phyloP scores from a whole-genome alignment of 2,888 invertebrate species.

The Acutogordius australiensis region DNA sequence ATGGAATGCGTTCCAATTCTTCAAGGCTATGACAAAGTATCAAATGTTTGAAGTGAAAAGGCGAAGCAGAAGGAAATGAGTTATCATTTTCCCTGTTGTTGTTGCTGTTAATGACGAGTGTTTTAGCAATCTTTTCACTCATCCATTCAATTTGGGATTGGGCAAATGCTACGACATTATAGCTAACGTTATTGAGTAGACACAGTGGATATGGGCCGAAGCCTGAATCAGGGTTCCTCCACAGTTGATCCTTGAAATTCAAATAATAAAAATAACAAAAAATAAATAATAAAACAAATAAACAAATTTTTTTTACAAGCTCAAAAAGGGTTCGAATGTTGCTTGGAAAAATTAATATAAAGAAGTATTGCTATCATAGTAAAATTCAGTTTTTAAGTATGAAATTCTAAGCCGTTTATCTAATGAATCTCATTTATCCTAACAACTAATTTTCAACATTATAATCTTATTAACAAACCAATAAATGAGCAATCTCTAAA shows the following conservation, averaged over 20 bases:
- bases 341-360: too few relatives aligned
- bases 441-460: too few relatives aligned
- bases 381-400: too few relatives aligned
- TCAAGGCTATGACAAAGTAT: constrained; percentile 67
- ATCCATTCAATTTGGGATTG: constrained; percentile 98
- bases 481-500: constrained; percentile 72
- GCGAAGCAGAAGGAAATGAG: constrained; percentile 27
- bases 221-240: constrained; percentile 80
- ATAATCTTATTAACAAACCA: too few relatives aligned
- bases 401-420: too few relatives aligned
- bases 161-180: constrained; percentile 91
- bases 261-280: too few relatives aligned
- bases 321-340: too few relatives aligned
- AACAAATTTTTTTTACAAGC: too few relatives aligned
- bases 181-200: constrained; percentile 73
- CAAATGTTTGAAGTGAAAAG: constrained; percentile 70
- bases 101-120: constrained; percentile 28
- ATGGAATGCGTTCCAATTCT: constrained; percentile 51
- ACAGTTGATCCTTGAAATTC: constrained; percentile 39
- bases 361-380: too few relatives aligned
- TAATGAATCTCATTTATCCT: too few relatives aligned
- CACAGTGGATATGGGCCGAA: constrained; percentile 70
- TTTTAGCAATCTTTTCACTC: constrained; percentile 79
- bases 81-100: constrained; percentile 32
- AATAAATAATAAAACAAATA: too few relatives aligned